Conservation (phyloP, 2,797 vertebrate species). For the Pteronotus mesoamericanus region DNA sequence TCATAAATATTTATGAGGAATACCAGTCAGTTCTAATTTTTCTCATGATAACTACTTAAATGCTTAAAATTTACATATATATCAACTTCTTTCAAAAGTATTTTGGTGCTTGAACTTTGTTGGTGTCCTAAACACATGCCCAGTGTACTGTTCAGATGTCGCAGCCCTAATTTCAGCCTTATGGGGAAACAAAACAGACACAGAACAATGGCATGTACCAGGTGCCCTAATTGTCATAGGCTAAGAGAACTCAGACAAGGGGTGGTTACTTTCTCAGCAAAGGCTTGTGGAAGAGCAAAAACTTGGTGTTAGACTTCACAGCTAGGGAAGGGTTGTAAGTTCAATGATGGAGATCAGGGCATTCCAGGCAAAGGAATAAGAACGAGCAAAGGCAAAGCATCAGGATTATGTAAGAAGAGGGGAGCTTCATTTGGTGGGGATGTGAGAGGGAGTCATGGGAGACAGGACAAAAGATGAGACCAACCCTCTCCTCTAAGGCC, state of each 20-base stretch:
- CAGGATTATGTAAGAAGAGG: neutral
- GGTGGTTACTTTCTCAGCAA: neutral
- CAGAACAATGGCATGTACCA: neutral
- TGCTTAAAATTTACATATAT: neutral
- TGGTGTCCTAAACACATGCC: neutral
- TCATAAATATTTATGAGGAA: constrained; percentile 37
- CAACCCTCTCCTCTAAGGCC: neutral
- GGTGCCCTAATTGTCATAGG: neutral
- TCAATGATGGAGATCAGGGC: neutral
- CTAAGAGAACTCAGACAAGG: neutral
- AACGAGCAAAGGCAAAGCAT: neutral
- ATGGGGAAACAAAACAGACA: neutral
- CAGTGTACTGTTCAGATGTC: neutral
- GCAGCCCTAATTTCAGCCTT: neutral
- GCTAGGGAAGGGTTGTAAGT: neutral
- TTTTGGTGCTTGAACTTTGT: neutral
- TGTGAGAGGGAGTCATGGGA: neutral
- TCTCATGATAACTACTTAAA: constrained; percentile 6
- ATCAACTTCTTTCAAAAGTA: neutral
- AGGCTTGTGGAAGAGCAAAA: neutral
- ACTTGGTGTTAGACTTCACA: neutral
- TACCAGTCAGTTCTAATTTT: constrained; percentile 17
- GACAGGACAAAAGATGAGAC: neutral
- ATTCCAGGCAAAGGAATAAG: neutral
- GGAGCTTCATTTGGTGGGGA: neutral